Evolutionary conservation across 2,888 invertebrate species (phyloP).

Genomic region (Ferrisia virgata): DNA sequence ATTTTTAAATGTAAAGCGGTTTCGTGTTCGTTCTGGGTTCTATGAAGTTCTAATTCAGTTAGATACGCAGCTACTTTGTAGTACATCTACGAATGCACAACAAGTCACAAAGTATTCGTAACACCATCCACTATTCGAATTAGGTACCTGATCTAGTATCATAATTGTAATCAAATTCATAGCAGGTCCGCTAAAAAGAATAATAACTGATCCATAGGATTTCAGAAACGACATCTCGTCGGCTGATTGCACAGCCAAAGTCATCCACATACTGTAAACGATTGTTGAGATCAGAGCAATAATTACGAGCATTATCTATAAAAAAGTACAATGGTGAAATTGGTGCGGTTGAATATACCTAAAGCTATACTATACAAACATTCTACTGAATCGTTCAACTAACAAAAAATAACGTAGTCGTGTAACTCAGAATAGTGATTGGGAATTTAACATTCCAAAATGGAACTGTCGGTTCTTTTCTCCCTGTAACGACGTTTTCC

Average conservation of each 20-base stretch:
- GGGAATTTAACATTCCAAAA: conserved; percentile 92
- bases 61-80: conserved; percentile 77
- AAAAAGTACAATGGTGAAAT: conserved; percentile 46
- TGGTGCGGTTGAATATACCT: not conserved
- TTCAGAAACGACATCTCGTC: conserved; percentile 61
- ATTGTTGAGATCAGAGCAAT: conserved; percentile 90
- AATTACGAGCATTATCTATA: conserved; percentile 71
- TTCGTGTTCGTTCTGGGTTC: conserved; percentile 93
- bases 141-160: conserved; percentile 79
- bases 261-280: conserved; percentile 80
- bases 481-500: conserved; percentile 74
- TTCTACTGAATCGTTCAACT: too few relatives aligned
- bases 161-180: conserved; percentile 89
- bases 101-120: too few relatives aligned
- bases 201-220: conserved; percentile 75
- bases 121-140: not conserved
- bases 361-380: too few relatives aligned
- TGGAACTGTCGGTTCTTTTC: conserved; percentile 81
- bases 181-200: conserved; percentile 83
- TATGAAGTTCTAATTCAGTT: conserved; percentile 79
- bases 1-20: conserved; percentile 92
- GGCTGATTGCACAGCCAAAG: conserved; percentile 62
- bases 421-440: conserved; percentile 80
- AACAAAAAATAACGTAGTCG: conserved; percentile 77
- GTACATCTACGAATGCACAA: conserved; percentile 60